Evolutionary conservation across 2,888 invertebrate genomes (phyloP).

Genomic region (Torymus tubicola): DNA sequence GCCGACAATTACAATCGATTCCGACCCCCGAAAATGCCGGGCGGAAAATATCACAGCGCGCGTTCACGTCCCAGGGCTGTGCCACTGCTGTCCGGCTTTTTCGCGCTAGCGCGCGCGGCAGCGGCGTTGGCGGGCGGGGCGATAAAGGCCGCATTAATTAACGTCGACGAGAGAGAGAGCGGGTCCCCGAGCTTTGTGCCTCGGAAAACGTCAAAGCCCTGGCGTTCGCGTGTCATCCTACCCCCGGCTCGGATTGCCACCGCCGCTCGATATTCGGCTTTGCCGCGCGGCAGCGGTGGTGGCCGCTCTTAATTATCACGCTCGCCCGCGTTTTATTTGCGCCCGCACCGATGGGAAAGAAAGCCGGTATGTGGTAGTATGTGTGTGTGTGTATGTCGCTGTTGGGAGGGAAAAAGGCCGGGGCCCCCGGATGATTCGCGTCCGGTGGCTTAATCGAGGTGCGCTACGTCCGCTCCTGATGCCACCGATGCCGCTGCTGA

Average conservation of each 20-base stretch:
- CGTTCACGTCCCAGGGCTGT: too few species aligned
- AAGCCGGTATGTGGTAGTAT: too few species aligned
- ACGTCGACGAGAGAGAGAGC: constrained; percentile 16
- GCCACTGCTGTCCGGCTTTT: not conserved
- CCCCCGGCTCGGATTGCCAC: constrained; percentile 38
- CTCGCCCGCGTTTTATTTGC: constrained; percentile 52
- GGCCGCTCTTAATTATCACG: constrained; percentile 54
- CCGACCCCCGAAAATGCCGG: too few species aligned
- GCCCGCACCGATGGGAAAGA: constrained; percentile 4
- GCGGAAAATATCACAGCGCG: too few species aligned
- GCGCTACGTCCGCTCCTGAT: not conserved
- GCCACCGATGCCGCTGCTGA: too few species aligned
- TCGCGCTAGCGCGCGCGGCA: too few species aligned
- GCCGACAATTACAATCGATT: too few species aligned
- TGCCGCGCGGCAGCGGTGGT: constrained; percentile 27
- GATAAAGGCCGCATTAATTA: constrained; percentile 52
- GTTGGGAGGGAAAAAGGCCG: too few species aligned
- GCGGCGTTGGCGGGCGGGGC: not conserved
- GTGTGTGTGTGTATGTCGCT: too few species aligned
- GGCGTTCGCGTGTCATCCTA: constrained; percentile 47
- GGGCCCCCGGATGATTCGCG: too few species aligned
- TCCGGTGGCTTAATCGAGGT: too few species aligned
- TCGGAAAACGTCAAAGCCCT: constrained; percentile 40
- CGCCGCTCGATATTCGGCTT: constrained; percentile 40
- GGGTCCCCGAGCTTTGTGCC: constrained; percentile 36